Evolutionary conservation across 2,888 invertebrate genomes (phyloP).

Genomic region (Tenthredo mesomela): DNA sequence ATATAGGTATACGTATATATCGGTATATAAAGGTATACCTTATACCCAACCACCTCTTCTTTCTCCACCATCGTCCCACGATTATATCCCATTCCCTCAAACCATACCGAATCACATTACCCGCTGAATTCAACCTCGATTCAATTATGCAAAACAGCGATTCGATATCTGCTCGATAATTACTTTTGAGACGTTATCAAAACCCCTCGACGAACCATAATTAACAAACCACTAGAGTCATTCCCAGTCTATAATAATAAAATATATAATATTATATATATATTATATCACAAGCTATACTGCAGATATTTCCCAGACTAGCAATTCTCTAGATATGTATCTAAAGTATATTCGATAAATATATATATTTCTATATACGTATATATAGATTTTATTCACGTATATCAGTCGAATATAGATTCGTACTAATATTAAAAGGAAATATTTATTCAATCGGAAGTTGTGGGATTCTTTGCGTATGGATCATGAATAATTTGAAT

Average conservation of each 20-base stretch:
- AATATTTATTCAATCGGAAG: not conserved
- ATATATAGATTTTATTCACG: no score
- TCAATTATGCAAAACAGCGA: slow-evolving; percentile 35
- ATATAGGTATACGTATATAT: not conserved
- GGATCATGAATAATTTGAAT: not conserved
- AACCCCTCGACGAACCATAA: not conserved
- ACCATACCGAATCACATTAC: slow-evolving; percentile 10
- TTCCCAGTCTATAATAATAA: not conserved
- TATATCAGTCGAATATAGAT: not conserved
- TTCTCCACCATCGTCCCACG: not conserved
- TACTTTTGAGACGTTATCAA: slow-evolving; percentile 14
- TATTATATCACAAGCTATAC: not conserved
- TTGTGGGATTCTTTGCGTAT: not conserved
- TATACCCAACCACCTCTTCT: not conserved
- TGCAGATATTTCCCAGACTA: no score
- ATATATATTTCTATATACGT: no score
- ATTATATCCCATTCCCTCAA: not conserved
- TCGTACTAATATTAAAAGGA: not conserved
- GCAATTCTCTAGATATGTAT: not conserved
- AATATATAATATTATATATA: not conserved
- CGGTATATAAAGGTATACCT: no score
- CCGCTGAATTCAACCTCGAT: slow-evolving; percentile 19
- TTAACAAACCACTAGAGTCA: slow-evolving; percentile 3
- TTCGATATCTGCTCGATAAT: slow-evolving; percentile 41
- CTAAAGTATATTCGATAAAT: not conserved